Base-by-base conservation (phyloP, 2,797 vertebrate species). In the Hapalemur alaotrensis region DNA sequence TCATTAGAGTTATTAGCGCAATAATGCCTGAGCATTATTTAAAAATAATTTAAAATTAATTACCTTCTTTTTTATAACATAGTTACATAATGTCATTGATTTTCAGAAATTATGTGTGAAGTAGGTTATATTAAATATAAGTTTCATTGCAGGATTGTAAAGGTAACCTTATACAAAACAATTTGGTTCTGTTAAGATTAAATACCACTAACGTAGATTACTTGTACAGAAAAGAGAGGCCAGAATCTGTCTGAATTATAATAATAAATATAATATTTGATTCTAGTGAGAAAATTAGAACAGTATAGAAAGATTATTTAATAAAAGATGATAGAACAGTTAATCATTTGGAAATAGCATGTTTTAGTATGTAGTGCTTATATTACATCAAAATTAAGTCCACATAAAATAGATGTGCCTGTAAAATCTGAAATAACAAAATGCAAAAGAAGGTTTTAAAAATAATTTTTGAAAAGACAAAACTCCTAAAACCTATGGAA, bases 241-340 rank as follows among this genome's bases (percentile, higher is more conserved):
- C 4, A 79, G 23, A 79, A 91, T 22, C 7, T 91, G 70, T 73
- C 25, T 61, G 59, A 67, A 41, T 79, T 83, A 59, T 79, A 84
- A 84, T 35, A 28, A 93, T 65, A 28, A 93, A 72, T 72, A 83
- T 78, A 73, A 61, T 73, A 78, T 83, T 50, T 41, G 14, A 70
- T 87, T 78, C 28, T 59, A 82, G 28, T 32, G 30, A 67, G 30
- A 72, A 30, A 52, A 83, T 25, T 79, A 32, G 32, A 32, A 8
- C 12, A 90, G 10, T 14, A 73, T 48, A 95, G 46, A 43, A 93
- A 88, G 30, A 67, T 93, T 86, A 88, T 83, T 54, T 81, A 87
- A 70, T 81, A 76, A 89, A 75, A 23, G 38, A 76, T 69, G 38
- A 82, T 41, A 15, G 54, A 14, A 2, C 5, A 63, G 7, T 92